These are phyloP conservation scores for Adelges cooleyi DNA, from an alignment of 1,140 invertebrate species.

Conservation along the genomic window DNA sequence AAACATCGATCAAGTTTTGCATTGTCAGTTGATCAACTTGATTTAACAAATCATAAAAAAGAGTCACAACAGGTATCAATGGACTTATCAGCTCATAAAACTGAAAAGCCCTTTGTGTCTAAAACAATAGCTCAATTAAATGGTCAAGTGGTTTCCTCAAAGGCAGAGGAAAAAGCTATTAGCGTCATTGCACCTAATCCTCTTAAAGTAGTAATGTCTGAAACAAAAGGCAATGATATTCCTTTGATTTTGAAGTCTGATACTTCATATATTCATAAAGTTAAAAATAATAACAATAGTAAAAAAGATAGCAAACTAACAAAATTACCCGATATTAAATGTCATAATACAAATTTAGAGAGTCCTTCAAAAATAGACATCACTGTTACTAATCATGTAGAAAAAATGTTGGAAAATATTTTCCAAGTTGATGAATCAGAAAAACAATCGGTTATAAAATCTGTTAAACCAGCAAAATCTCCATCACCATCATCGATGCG, in stretches of 20 bases:
- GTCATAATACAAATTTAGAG: not conserved
- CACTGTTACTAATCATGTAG: slow-evolving; percentile 23
- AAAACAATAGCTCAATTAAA: not conserved
- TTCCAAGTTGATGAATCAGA: slow-evolving; percentile 21
- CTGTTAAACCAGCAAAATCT: not conserved
- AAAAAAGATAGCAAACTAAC: not conserved
- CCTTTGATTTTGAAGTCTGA: not conserved
- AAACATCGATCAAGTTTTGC: slow-evolving; percentile 3
- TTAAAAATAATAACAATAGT: not conserved
- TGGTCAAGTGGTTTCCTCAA: slow-evolving; percentile 4
- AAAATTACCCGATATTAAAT: not conserved
- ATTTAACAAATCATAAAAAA: slow-evolving; percentile 23
- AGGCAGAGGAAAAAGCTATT: slow-evolving; percentile 15
- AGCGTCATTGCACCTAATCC: slow-evolving; percentile 32
- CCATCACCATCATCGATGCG: slow-evolving; percentile 22
- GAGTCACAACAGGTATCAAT: slow-evolving; percentile 27
- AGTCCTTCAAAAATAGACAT: slow-evolving; percentile 2
- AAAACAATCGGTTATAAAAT: slow-evolving; percentile 14
- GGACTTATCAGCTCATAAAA: slow-evolving; percentile 14
- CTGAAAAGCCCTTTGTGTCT: not conserved
- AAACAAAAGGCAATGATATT: not conserved
- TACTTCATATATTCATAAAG: not conserved
- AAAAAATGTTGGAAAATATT: slow-evolving; percentile 28
- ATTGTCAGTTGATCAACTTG: slow-evolving; percentile 3
- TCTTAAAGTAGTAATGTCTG: slow-evolving; percentile 5